Base-by-base conservation (phyloP, 2,797 vertebrate genomes). In the Cirrhinus molitorella region DNA sequence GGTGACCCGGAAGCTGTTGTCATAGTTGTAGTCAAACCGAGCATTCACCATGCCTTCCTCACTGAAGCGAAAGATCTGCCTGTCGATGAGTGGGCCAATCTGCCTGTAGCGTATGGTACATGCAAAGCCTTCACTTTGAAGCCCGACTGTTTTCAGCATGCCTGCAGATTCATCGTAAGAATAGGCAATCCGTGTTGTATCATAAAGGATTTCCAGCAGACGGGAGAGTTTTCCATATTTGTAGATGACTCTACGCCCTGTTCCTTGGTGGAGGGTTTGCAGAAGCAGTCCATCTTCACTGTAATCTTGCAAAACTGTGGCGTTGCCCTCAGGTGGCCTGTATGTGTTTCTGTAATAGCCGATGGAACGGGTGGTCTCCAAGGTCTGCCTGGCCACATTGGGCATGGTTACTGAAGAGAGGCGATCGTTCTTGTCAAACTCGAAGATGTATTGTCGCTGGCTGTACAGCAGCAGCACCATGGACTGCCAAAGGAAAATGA, bases 41-140 rank as follows among this genome's bases (percentile, higher is more conserved):
- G 97, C 98, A 0, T 99, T 99, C 89, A 99, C 98, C 98, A 99
- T 98, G 86, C 98, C 98, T 82, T 99, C 98, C 88, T 99, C 98
- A 0, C 98, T 97, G 93, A 99, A 99, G 47, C 98, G 95, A 91
- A 99, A 99, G 81, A 99, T 99, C 94, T 99, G 98, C 0, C 98
- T 90, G 89, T 99, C 98, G 0, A 99, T 99, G 81, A 99, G 96
- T 0, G 98, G 98, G 9, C 98, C 98, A 0, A 99, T 99, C 89
- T 99, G 98, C 4, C 98, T 95, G 93, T 99, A 99, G 70, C 98
- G 96, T 89, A 99, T 99, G 5, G 97, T 99, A 91, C 98, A 99
- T 0, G 97, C 98, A 80, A 99, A 99, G 63, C 97, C 97, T 87
- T 99, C 98, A 0, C 96, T 99, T 91, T 99, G 98, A 61, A 99